These are phyloP conservation scores for Lepetodrilus schrolli DNA, from an alignment of 2,888 invertebrate genomes.

Conservation along the genomic window DNA sequence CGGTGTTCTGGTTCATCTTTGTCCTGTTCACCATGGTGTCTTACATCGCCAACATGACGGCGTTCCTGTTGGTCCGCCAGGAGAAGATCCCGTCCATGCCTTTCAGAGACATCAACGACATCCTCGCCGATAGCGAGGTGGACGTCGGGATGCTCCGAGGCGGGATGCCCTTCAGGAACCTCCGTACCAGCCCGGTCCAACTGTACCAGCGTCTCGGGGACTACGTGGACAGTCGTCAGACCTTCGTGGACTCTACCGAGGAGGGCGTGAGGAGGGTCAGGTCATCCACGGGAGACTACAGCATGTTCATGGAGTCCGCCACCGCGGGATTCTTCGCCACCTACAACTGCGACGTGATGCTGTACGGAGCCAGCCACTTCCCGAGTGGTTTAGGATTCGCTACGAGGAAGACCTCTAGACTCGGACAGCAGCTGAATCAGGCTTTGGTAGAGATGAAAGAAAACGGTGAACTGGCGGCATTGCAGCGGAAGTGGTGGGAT, in stretches of 20 bases:
- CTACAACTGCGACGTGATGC: slow-evolving; percentile 44
- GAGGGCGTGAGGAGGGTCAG: slow-evolving; percentile 42
- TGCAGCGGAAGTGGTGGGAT: slow-evolving; percentile 41
- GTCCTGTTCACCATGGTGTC: slow-evolving; percentile 44
- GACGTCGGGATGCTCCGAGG: slow-evolving; percentile 29
- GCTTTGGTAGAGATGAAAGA: slow-evolving; percentile 31
- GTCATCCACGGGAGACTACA: slow-evolving; percentile 40
- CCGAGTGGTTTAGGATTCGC: slow-evolving; percentile 27
- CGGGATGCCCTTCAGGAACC: neutral
- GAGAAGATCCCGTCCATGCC: slow-evolving; percentile 41
- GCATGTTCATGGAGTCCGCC: slow-evolving; percentile 40
- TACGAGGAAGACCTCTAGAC: neutral
- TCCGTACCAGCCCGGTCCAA: slow-evolving; percentile 3
- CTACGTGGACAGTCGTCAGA: slow-evolving; percentile 28
- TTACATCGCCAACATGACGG: slow-evolving; percentile 47
- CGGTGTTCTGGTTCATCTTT: slow-evolving; percentile 50
- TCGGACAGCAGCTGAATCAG: slow-evolving; percentile 34
- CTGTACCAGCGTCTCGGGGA: slow-evolving; percentile 13
- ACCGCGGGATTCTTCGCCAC: slow-evolving; percentile 43
- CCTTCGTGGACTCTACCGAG: slow-evolving; percentile 25
- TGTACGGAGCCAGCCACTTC: slow-evolving; percentile 46
- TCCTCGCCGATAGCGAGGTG: slow-evolving; percentile 31
- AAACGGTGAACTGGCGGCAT: slow-evolving; percentile 30
- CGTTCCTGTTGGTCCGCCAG: slow-evolving; percentile 39
- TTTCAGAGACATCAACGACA: slow-evolving; percentile 37